phyloP scores from a whole-genome alignment of 2,888 invertebrate genomes.

The Tubulanus polymorphus region DNA sequence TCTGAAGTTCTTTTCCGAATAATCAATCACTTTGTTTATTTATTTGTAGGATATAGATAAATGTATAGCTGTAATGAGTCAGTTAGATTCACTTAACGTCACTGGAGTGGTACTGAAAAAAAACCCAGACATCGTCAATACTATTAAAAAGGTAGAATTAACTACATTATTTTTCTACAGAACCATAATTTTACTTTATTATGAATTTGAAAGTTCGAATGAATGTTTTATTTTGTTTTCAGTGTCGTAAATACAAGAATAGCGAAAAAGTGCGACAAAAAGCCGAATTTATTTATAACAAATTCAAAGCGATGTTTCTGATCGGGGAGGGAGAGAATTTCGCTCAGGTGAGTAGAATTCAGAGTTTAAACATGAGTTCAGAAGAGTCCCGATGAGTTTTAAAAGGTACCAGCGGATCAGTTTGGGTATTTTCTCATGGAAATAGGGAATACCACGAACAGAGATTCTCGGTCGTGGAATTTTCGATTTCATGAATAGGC shows the following conservation, averaged over 20 bases:
- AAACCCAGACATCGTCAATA: conserved; percentile 51
- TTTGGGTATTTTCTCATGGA: no score
- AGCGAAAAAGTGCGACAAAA: conserved; percentile 49
- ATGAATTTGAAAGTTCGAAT: not conserved
- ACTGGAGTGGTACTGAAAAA: conserved; percentile 46
- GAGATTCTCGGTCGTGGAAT: no score
- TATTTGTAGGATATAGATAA: conserved; percentile 46
- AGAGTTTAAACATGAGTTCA: no score
- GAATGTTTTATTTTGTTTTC: conserved; percentile 17
- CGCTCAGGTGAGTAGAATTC: conserved; percentile 18
- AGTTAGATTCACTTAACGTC: conserved; percentile 44
- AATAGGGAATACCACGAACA: no score
- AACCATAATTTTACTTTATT: no score
- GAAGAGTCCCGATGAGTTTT: no score
- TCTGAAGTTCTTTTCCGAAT: no score
- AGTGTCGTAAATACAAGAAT: conserved; percentile 51
- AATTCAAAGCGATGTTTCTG: conserved; percentile 50
- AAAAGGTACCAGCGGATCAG: not conserved
- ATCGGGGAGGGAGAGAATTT: conserved; percentile 37
- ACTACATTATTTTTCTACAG: no score
- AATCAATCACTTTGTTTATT: not conserved
- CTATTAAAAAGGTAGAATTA: conserved; percentile 52
- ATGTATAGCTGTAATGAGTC: conserved; percentile 49
- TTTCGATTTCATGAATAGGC: no score
- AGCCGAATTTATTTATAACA: conserved; percentile 52